A percentile compares a stretch with the other conserved stretches of the same genome.
phyloP scores from a whole-genome alignment of 2,888 invertebrate species.

The Idaea biselata region DNA sequence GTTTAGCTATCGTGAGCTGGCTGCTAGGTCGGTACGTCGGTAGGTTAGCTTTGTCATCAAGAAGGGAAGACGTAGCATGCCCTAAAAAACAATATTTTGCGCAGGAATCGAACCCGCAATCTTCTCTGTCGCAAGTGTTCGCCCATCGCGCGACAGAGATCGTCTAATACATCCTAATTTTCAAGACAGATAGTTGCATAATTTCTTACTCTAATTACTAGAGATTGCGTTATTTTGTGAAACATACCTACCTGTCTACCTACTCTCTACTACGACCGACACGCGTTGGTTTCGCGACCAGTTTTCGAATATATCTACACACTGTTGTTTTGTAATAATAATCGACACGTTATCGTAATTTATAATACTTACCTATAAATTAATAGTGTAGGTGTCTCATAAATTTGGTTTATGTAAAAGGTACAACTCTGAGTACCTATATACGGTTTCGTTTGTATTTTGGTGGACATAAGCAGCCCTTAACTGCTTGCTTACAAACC shows the following conservation, averaged over 20 bases:
- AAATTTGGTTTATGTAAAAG: background rate
- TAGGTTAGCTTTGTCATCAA: no score
- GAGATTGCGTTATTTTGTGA: background rate
- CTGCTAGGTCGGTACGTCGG: no score
- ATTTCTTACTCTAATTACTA: background rate
- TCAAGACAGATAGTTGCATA: background rate
- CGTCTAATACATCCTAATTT: background rate
- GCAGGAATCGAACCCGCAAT: no score
- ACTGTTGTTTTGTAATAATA: background rate
- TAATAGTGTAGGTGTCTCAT: background rate
- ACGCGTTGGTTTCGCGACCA: background rate
- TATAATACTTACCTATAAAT: background rate
- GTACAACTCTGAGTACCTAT: no score
- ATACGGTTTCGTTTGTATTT: no score
- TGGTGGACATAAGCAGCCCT: no score
- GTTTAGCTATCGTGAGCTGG: no score
- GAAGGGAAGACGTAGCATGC: no score
- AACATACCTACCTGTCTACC: background rate
- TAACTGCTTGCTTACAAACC: no score
- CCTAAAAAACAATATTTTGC: no score
- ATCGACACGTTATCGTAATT: background rate
- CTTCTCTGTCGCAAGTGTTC: no score
- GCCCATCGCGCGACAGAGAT: background rate
- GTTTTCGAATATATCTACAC: background rate
- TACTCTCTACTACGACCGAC: background rate